Conservation (phyloP, 2,888 invertebrate species). For the Drosophila basisetae region DNA sequence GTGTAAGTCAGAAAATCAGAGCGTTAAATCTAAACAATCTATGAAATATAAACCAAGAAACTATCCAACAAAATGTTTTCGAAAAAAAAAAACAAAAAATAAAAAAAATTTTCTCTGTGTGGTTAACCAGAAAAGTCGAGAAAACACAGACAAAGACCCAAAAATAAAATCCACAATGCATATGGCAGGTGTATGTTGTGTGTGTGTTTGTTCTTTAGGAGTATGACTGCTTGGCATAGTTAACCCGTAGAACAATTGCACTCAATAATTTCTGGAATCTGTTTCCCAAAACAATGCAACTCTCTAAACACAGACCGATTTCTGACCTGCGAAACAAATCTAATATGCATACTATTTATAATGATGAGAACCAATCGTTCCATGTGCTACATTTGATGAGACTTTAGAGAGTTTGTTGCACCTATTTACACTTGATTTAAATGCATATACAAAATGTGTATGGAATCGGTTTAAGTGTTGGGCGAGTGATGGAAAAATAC, state of each 20-base stretch:
- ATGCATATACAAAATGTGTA: not conserved
- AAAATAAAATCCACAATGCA: constrained; percentile 67
- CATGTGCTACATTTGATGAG: not conserved
- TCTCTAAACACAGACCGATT: constrained; percentile 16
- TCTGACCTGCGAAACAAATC: constrained; percentile 12
- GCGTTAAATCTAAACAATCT: constrained; percentile 70
- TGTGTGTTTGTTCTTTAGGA: constrained; percentile 13
- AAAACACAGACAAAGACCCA: constrained; percentile 58
- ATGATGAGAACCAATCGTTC: constrained; percentile 21
- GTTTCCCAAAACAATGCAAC: constrained; percentile 27
- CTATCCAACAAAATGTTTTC: constrained; percentile 17
- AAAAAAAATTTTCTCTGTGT: constrained; percentile 46
- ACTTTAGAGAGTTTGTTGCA: not conserved
- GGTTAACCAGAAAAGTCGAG: constrained; percentile 65
- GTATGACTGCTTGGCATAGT: constrained; percentile 45
- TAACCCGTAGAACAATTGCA: constrained; percentile 44
- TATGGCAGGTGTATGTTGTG: constrained; percentile 51
- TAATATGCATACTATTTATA: constrained; percentile 13
- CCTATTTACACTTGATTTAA: not conserved
- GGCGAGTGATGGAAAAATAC: not conserved
- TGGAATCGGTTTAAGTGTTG: not conserved
- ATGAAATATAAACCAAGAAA: constrained; percentile 15
- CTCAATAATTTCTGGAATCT: constrained; percentile 66
- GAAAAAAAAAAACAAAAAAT: constrained; percentile 14
- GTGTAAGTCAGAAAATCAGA: constrained; percentile 60